Evolutionary conservation across 30 jellyfish, hydroid and myxozoan genomes (phyloP), one percentile per base, ranked within the genome.

Genomic region (Phacellophora camtschatica): DNA sequence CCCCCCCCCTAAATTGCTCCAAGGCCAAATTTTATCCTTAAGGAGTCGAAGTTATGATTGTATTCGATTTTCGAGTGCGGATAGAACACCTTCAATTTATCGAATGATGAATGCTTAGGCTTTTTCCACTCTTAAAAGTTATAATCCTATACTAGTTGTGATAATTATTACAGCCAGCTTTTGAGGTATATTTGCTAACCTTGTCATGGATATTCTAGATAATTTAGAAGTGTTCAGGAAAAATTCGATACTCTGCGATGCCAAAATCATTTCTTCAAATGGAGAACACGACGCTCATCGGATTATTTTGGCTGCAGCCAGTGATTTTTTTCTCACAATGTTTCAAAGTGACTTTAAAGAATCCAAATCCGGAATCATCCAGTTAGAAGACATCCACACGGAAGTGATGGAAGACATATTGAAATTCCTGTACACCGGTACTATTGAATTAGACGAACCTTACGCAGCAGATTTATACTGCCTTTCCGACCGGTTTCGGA

Each of bases 401-500:
- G 75, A 22, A 3, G 29, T 58, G 53, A 43, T 89, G 55, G 89
- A 66, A 42, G 74, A 25, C 7, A 63, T 89, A 15, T 59, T 89
- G 48, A 42, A 30, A 15, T 89, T 43, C 43, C 73, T 89, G 9
- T 89, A 89, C 59, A 75, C 88, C 30, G 90, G 93, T 8, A 41
- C 31, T 0, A 24, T 83, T 15, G 65, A 77, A 15, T 5, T 82
- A n/a, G 76, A 27, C 58, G 84, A 45, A 23, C 84, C 75, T 5
- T 82, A 56, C 45, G 93, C 86, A 13, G 19, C 77, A 19, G 95
- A 89, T 18, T 70, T 89, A 71, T 89, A 54, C 66, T 62, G 83
- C 31, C 35, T 89, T 12, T 90, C 97, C 8, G 97, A 89, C 58
- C 86, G 97, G 23, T 63, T 89, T 32, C 86, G 77, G 66, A 46